Evolutionary conservation across 1,140 invertebrate genomes (phyloP).

Genomic region (Ceratosolen fusciceps): DNA sequence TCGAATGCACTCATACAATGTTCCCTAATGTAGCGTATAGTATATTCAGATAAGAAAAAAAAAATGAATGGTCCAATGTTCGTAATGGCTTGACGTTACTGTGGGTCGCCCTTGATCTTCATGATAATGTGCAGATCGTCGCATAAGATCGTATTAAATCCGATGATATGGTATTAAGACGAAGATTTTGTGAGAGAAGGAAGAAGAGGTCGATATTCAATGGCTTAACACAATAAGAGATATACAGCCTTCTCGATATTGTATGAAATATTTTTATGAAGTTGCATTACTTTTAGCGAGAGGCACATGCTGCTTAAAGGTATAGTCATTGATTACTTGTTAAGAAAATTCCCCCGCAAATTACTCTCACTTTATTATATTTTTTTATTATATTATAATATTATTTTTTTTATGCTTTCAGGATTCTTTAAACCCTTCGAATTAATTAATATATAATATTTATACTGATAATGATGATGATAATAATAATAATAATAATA

Average conservation of each 20-base stretch:
- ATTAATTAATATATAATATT: too few species aligned
- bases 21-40: background rate
- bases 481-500: too few species aligned
- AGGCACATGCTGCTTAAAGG: too few species aligned
- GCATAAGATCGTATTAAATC: background rate
- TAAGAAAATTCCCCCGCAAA: background rate
- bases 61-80: constrained; percentile 60
- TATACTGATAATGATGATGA: too few species aligned
- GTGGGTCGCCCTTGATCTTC: constrained; percentile 50
- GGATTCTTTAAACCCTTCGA: too few species aligned
- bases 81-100: constrained; percentile 57
- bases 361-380: background rate
- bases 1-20: constrained; percentile 28
- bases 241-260: background rate
- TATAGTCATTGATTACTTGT: background rate
- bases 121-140: constrained; percentile 47
- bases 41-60: constrained; percentile 46
- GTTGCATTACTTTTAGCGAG: background rate
- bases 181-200: background rate
- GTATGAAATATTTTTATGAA: background rate
- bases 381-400: background rate
- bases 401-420: too few species aligned
- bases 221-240: background rate
- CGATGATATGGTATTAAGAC: background rate
- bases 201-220: background rate